Percentiles rank a stretch among this genome's conserved stretches.
phyloP scores from a whole-genome alignment of 2,797 vertebrate species.

The Esox masquinongy region DNA sequence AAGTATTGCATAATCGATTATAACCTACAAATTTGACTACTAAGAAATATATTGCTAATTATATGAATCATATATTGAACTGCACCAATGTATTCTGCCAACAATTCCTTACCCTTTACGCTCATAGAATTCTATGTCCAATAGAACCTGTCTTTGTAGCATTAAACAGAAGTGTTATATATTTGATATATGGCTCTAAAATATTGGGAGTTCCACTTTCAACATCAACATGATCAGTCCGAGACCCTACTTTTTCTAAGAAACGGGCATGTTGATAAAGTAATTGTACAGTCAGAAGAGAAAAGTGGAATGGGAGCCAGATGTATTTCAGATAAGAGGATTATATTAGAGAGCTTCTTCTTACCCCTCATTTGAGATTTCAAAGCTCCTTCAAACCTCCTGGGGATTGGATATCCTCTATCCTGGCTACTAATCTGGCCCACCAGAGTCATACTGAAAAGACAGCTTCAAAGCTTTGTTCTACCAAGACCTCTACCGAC shows the following conservation, averaged over 20 bases:
- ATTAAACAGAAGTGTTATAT: no score
- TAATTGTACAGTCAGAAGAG: slow-evolving; percentile 42
- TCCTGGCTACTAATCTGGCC: slow-evolving; percentile 61
- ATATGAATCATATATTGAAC: no score
- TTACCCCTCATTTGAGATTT: slow-evolving; percentile 65
- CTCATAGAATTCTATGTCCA: no score
- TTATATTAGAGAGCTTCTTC: slow-evolving; percentile 48
- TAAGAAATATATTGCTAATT: no score
- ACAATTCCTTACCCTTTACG: no score
- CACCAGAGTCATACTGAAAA: slow-evolving; percentile 60
- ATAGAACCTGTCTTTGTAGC: no score
- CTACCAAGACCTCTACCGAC: slow-evolving; percentile 44
- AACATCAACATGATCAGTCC: slow-evolving; percentile 6
- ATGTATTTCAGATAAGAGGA: slow-evolving; percentile 65
- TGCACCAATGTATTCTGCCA: no score
- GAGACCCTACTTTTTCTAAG: slow-evolving; percentile 11
- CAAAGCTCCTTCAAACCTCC: slow-evolving; percentile 57
- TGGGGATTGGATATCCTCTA: slow-evolving; percentile 54
- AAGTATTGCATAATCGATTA: no score
- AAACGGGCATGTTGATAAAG: slow-evolving; percentile 32
- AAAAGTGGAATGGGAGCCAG: slow-evolving; percentile 28
- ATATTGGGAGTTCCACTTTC: no score
- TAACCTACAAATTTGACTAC: no score
- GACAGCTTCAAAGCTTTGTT: slow-evolving; percentile 58
- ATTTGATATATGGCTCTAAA: no score